Evolutionary conservation across 2,888 invertebrate genomes (phyloP), one percentile per base, ranked within the genome.

Genomic region (Tetragonula carbonaria): DNA sequence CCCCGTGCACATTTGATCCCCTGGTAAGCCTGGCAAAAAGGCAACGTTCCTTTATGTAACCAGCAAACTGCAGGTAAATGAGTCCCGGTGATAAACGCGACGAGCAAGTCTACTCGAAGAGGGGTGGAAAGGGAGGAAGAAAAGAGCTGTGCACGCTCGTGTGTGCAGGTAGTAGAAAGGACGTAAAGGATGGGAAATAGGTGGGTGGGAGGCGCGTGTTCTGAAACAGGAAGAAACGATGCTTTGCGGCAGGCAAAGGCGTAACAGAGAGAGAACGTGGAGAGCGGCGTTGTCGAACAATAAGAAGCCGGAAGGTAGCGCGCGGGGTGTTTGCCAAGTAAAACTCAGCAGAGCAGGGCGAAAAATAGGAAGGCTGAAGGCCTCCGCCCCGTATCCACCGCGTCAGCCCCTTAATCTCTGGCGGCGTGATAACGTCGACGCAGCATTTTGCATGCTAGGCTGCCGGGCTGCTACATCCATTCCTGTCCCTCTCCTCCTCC

Each of bases 361-460:
- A 93, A 93, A 93, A 93, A 93, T 93, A 90, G 92, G 83, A 90
- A 90, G 90, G 90, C 82, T 66, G 88, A 86, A 85, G 87, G 76
- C 85, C 73, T 71, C 63, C 72, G 71, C 90, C 89, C 91, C 90
- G 92, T 92, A 92, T 92, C 92, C 90, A 92, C 92, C 90, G 88
- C 92, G 93, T 93, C 93, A 93, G 93, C 93, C 92, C 91, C 91
- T 93, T 93, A 92, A 93, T 93, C 93, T 92, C 89, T 87, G 86
- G 88, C 89, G 91, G 92, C 91, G 91, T 91, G 92, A 93, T 93
- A 93, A 93, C 92, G 93, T 93, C 92, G 93, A 93, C 93, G 93
- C 93, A 93, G 93, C 93, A 92, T 93, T 93, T 93, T 93, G 93
- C 93, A 93, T 93, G 93, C 93, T 92, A 91, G 91, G 91, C 91